Conservation (phyloP, 2,888 invertebrate genomes). For the Pterostichus madidus region DNA sequence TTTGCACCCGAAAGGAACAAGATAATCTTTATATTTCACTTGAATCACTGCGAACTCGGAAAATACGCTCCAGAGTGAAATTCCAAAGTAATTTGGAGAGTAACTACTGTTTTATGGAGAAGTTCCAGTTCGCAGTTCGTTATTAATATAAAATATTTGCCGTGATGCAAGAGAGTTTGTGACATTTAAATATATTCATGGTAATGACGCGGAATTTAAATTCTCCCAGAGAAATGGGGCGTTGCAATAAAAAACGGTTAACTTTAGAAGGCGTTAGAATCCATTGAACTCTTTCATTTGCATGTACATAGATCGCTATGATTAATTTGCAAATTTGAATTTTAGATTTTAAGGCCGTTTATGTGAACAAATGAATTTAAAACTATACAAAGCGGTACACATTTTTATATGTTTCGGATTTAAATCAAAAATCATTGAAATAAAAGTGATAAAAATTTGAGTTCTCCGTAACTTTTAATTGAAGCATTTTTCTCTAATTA, state of each 20-base stretch:
- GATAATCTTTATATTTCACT: constrained; percentile 57
- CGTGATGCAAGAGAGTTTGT: background rate
- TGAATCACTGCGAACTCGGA: constrained; percentile 10
- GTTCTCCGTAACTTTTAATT: too few species aligned
- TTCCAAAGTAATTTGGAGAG: constrained; percentile 4
- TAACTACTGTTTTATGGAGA: constrained; percentile 31
- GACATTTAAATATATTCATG: constrained; percentile 26
- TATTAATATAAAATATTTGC: constrained; percentile 36
- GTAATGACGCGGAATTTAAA: constrained; percentile 7
- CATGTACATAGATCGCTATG: constrained; percentile 10
- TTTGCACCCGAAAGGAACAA: constrained; percentile 23
- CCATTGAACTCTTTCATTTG: constrained; percentile 12
- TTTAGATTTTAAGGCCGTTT: background rate
- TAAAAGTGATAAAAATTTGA: too few species aligned
- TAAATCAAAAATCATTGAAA: too few species aligned
- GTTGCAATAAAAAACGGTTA: constrained; percentile 11
- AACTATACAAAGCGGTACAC: background rate
- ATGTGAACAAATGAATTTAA: background rate
- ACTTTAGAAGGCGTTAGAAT: background rate
- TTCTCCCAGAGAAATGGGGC: constrained; percentile 5
- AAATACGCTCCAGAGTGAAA: constrained; percentile 4
- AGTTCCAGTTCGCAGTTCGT: constrained; percentile 23
- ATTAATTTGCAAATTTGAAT: constrained; percentile 28
- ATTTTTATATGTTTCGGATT: background rate
- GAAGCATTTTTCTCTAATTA: too few species aligned